A percentile compares a stretch with the other conserved stretches of the same genome.
Conservation (phyloP, 2,113 vertebrate species). For the Heloderma charlesbogerti region DNA sequence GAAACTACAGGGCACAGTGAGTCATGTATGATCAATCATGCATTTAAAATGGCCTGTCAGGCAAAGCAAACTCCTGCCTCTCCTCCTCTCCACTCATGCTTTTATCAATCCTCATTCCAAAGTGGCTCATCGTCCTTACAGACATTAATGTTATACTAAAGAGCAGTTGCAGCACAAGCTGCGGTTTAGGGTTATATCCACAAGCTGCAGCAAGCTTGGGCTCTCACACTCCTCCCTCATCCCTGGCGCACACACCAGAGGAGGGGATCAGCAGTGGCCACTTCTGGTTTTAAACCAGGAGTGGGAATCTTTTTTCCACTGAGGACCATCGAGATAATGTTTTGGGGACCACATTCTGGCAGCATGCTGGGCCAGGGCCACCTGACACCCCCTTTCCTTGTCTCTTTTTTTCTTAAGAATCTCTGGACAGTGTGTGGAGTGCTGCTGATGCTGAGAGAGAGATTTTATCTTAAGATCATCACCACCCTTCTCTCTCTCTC, state of each 20-base stretch:
- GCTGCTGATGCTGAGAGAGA: too few species aligned
- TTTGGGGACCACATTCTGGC: neutral
- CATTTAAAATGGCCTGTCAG: conserved; percentile 59
- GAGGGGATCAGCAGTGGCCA: neutral
- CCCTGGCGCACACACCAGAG: too few species aligned
- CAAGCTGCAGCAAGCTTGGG: neutral
- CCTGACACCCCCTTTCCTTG: neutral
- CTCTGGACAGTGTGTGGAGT: too few species aligned
- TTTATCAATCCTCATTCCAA: neutral
- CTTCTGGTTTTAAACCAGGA: neutral
- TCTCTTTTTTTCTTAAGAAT: too few species aligned
- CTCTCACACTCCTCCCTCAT: neutral
- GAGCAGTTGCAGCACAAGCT: neutral
- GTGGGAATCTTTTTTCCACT: neutral
- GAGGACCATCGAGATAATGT: neutral
- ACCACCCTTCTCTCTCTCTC: neutral
- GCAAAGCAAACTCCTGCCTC: conserved; percentile 14
- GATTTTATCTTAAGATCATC: neutral
- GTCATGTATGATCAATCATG: conserved; percentile 56
- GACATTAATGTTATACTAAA: neutral
- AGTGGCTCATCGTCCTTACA: neutral
- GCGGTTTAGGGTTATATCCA: neutral
- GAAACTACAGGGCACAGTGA: neutral
- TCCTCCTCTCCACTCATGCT: neutral
- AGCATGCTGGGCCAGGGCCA: neutral